Evolutionary conservation across 2,888 invertebrate genomes (phyloP).

Genomic region (Polietes domitor): DNA sequence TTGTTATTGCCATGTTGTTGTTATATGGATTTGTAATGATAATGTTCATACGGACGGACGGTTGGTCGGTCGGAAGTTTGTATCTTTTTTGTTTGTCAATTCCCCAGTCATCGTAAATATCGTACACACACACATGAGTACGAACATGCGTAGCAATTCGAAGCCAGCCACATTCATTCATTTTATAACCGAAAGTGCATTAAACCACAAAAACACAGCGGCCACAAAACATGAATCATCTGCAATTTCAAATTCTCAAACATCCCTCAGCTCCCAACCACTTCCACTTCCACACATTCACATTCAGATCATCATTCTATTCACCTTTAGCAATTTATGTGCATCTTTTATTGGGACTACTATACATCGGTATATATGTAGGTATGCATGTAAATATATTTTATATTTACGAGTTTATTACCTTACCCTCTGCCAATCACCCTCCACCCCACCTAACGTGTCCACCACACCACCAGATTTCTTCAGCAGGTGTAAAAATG

Average conservation of each 20-base stretch:
- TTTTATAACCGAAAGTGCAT: conserved; percentile 60
- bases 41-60: background rate
- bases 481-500: background rate
- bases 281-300: background rate
- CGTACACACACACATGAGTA: background rate
- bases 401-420: conserved; percentile 7
- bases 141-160: conserved; percentile 6
- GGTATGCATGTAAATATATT: background rate
- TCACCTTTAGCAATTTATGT: conserved; percentile 2
- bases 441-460: background rate
- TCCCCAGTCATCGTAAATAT: conserved; percentile 6
- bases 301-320: background rate
- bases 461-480: background rate
- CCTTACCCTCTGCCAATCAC: background rate
- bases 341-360: background rate
- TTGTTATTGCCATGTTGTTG: background rate
- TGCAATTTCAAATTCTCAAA: background rate
- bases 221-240: conserved; percentile 54
- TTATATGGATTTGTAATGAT: background rate
- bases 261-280: too few relatives aligned
- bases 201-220: conserved; percentile 48
- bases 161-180: conserved; percentile 44
- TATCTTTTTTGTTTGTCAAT: background rate
- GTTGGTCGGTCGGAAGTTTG: background rate
- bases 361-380: background rate